Percentiles rank a stretch among this genome's conserved stretches.
Conservation (phyloP, 2,888 invertebrate species). For the Drosophila pegasa region DNA sequence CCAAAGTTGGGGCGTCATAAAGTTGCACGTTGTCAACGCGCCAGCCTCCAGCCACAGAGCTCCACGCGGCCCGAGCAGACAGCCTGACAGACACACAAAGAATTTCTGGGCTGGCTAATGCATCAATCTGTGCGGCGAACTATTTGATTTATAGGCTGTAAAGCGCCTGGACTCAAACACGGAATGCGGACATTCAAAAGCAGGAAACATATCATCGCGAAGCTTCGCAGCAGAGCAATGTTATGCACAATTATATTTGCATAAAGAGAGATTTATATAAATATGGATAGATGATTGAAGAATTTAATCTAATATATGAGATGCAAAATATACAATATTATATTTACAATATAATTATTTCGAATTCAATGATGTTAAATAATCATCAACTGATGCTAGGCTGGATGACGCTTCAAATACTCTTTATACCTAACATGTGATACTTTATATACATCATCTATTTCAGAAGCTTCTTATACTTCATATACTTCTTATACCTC, state of each 20-base stretch:
- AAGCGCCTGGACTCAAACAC: constrained; percentile 47
- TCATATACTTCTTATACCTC: background rate
- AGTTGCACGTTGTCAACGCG: constrained; percentile 73
- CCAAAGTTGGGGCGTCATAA: constrained; percentile 76
- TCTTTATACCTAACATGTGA: background rate
- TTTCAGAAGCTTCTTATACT: background rate
- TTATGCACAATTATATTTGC: background rate
- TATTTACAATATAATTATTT: too few species aligned
- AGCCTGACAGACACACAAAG: constrained; percentile 12
- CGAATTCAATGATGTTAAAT: too few species aligned
- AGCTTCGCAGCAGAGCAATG: background rate
- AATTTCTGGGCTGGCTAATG: constrained; percentile 65
- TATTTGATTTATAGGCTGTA: constrained; percentile 69
- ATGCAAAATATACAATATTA: too few species aligned
- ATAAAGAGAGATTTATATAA: too few species aligned
- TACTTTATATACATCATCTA: background rate
- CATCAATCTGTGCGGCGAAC: constrained; percentile 76
- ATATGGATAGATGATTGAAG: background rate
- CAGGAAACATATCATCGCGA: constrained; percentile 26
- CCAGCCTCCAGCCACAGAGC: constrained; percentile 21
- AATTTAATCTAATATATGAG: too few species aligned
- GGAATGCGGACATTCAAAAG: constrained; percentile 42
- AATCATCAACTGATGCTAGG: too few species aligned
- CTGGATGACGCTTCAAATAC: too few species aligned
- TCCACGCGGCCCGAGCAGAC: constrained; percentile 14